Percentiles rank a stretch among this genome's conserved stretches.
phyloP scores from a whole-genome alignment of 2,888 invertebrate genomes.

The Girardia tigrina region DNA sequence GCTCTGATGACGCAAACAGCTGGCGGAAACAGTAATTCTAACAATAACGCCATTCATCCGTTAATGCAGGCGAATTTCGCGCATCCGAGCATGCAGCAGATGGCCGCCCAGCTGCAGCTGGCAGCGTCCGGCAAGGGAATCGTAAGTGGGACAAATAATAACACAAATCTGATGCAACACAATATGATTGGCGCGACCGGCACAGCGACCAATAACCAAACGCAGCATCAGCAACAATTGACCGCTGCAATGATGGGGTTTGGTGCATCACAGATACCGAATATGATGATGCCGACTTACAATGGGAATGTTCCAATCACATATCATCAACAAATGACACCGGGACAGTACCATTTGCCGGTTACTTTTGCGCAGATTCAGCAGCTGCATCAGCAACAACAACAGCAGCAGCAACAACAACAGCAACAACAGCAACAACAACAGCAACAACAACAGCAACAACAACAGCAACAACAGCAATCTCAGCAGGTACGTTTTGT shows the following conservation, averaged over 20 bases:
- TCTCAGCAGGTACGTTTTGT: too few species aligned
- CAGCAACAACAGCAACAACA: conserved; percentile 14
- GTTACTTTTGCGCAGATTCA: conserved; percentile 8
- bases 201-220: background rate
- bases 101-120: background rate
- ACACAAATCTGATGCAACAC: background rate
- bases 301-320: conserved; percentile 19
- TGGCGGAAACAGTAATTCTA: background rate
- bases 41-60: conserved; percentile 23
- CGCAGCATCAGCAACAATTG: background rate
- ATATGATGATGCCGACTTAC: conserved; percentile 15
- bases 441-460: background rate
- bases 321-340: conserved; percentile 16
- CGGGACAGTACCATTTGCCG: conserved; percentile 7
- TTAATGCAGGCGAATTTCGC: conserved; percentile 5
- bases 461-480: too few species aligned
- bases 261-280: conserved; percentile 10
- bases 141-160: background rate
- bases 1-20: background rate
- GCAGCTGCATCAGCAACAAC: conserved; percentile 7
- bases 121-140: background rate
- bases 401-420: conserved; percentile 16
- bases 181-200: background rate
- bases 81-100: conserved; percentile 4
- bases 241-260: conserved; percentile 14